phyloP scores from a whole-genome alignment of 2,888 invertebrate species.

The Leuctra nigra region DNA sequence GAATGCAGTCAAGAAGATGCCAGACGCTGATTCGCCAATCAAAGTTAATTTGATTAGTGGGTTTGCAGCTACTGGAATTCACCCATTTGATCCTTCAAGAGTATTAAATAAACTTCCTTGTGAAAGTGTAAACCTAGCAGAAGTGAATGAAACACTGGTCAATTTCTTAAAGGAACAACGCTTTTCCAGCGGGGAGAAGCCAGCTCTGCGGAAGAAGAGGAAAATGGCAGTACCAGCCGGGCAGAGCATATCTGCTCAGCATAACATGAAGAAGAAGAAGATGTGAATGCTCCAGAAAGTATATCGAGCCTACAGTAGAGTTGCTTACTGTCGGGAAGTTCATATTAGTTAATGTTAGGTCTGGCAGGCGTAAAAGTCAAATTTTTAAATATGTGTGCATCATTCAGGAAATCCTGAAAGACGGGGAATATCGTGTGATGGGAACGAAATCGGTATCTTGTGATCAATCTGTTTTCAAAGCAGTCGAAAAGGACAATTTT shows the following conservation, averaged over 20 bases:
- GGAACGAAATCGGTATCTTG: background rate
- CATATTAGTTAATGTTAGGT: background rate
- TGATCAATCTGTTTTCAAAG: background rate
- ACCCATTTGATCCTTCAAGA: background rate
- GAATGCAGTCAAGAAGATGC: background rate
- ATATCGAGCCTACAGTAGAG: background rate
- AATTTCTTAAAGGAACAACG: background rate
- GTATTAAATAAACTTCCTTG: background rate
- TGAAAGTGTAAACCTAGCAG: background rate
- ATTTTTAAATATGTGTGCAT: background rate
- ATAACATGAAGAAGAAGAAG: background rate
- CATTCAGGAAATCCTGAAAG: background rate
- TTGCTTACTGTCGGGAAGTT: background rate
- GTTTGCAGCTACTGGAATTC: background rate
- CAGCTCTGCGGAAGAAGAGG: background rate
- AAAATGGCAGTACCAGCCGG: background rate
- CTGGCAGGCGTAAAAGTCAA: background rate
- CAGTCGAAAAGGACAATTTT: background rate
- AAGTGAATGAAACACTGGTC: background rate
- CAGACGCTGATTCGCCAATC: background rate
- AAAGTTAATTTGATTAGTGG: background rate
- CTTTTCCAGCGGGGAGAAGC: background rate
- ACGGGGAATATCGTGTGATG: background rate
- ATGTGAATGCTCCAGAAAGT: background rate
- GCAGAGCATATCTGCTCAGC: background rate